These are phyloP conservation scores for Telmatochromis sp. DNA, from an alignment of 2,113 vertebrate species.

Conservation along the genomic window DNA sequence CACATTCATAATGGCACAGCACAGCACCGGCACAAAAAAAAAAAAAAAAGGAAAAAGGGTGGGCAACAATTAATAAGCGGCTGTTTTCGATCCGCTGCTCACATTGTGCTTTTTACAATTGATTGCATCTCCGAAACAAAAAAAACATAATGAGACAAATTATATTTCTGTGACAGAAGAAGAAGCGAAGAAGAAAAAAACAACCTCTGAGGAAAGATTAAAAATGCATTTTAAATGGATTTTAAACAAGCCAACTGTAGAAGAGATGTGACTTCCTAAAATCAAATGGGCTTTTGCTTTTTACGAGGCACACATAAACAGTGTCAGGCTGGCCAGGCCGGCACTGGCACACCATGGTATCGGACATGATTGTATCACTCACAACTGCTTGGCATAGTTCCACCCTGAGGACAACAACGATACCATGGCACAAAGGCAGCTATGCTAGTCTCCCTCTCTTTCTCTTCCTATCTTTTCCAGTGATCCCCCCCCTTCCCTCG, in stretches of 20 bases:
- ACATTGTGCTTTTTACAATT: conserved; percentile 39
- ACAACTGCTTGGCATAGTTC: conserved; percentile 17
- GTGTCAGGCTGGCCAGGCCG: not conserved
- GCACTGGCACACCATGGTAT: not conserved
- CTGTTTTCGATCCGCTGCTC: conserved; percentile 54
- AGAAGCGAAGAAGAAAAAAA: not conserved
- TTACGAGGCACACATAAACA: not conserved
- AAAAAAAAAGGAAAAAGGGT: not conserved
- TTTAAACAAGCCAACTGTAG: not conserved
- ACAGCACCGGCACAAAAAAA: not conserved
- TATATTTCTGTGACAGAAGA: not conserved
- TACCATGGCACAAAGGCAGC: conserved; percentile 53
- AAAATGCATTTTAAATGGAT: not conserved
- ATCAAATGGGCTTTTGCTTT: not conserved
- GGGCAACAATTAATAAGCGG: conserved; percentile 55
- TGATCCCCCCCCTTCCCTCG: not conserved
- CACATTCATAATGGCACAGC: conserved; percentile 38
- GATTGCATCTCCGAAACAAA: conserved; percentile 44
- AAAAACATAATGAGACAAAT: not conserved
- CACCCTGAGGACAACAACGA: conserved; percentile 44
- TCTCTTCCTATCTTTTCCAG: conserved; percentile 17
- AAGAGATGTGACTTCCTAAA: not conserved
- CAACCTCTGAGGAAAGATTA: not conserved
- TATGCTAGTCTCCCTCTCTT: not conserved
- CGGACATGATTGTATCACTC: conserved; percentile 14